Conservation (phyloP, 2,113 vertebrate genomes). For the Melanocharis versteri region DNA sequence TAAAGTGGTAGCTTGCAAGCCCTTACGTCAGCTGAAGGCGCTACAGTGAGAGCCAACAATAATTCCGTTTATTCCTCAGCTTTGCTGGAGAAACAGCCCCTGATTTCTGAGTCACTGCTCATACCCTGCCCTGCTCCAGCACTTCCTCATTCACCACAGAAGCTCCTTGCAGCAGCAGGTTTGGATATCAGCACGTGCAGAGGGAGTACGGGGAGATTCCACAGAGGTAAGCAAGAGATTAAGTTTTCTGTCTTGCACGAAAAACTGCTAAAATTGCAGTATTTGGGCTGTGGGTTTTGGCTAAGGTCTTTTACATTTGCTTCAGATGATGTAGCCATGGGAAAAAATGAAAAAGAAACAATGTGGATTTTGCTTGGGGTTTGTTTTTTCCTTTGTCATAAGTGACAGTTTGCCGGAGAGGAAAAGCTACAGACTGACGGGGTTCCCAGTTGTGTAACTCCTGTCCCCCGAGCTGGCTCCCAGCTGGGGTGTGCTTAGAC, state of each 20-base stretch:
- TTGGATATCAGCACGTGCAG: not conserved
- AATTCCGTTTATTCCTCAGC: not conserved
- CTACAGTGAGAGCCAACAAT: accelerated
- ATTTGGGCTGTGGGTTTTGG: not conserved
- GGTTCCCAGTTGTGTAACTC: not conserved
- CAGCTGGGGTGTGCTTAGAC: not conserved
- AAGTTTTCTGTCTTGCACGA: not conserved
- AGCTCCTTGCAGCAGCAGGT: not conserved
- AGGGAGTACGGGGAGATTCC: not conserved
- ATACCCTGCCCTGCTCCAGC: not conserved
- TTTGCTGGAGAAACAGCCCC: not conserved
- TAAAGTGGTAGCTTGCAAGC: not conserved
- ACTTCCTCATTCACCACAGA: not conserved
- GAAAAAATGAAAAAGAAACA: not conserved
- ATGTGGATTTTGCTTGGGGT: not conserved
- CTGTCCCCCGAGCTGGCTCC: not conserved
- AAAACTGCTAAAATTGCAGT: not conserved
- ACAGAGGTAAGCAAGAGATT: not conserved
- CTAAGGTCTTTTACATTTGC: not conserved
- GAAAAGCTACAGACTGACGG: not conserved
- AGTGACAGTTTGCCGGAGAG: not conserved
- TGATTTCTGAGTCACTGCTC: not conserved
- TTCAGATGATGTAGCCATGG: accelerated
- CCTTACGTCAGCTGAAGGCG: accelerated
- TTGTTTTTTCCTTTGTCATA: not conserved